Conservation (phyloP, 2,113 vertebrate genomes). For the Triplophysa rosa region DNA sequence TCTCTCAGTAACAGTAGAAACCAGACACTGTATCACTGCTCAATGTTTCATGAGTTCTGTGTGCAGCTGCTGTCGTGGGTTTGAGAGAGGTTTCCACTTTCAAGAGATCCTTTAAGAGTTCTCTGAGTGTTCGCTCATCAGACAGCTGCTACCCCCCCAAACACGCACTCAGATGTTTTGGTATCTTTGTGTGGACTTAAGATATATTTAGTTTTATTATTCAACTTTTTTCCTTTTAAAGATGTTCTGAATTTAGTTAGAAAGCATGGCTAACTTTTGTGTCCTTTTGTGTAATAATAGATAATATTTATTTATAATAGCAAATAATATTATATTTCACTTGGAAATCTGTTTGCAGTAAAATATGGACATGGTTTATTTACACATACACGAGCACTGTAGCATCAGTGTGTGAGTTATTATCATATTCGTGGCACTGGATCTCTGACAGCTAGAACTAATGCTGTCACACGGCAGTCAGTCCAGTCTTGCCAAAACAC, state of each 20-base stretch:
- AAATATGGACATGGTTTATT: not conserved
- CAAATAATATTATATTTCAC: not conserved
- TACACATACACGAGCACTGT: not conserved
- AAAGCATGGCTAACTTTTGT: no score
- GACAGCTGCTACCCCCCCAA: not conserved
- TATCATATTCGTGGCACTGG: not conserved
- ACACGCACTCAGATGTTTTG: no score
- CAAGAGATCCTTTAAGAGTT: not conserved
- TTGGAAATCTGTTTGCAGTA: not conserved
- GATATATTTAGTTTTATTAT: not conserved
- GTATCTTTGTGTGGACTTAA: no score
- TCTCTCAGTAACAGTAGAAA: slow-evolving; percentile 6
- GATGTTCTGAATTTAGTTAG: not conserved
- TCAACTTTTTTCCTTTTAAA: not conserved
- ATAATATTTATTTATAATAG: no score
- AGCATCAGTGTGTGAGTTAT: slow-evolving; percentile 5
- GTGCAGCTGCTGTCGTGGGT: not conserved
- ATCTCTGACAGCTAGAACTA: slow-evolving; percentile 32
- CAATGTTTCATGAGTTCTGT: slow-evolving; percentile 15
- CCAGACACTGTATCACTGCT: not conserved
- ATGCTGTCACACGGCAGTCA: slow-evolving; percentile 18
- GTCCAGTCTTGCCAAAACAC: not conserved
- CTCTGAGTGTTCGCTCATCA: not conserved
- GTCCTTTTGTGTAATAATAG: no score
- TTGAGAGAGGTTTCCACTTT: slow-evolving; percentile 14